Conservation (phyloP, 2,797 vertebrate species). For the Tokudaia muenninki region DNA sequence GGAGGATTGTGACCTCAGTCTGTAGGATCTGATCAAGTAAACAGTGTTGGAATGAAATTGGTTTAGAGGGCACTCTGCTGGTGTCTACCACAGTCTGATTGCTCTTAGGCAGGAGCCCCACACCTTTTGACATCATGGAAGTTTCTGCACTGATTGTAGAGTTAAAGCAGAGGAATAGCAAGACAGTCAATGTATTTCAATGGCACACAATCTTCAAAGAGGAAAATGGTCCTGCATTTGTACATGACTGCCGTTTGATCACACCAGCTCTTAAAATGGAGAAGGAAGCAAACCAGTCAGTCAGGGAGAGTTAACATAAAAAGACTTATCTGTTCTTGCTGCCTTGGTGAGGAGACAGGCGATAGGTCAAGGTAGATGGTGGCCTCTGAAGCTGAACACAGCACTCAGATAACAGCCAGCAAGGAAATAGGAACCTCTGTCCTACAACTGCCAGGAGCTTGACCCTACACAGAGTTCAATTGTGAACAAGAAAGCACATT, state of each 20-base stretch:
- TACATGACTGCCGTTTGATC: neutral
- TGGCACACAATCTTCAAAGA: neutral
- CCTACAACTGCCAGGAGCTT: neutral
- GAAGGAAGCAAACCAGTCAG: neutral
- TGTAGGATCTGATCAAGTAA: neutral
- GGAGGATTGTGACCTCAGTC: neutral
- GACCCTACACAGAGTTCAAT: neutral
- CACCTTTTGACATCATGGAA: neutral
- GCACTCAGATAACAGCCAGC: neutral
- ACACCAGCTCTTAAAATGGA: constrained; percentile 16
- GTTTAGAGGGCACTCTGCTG: neutral
- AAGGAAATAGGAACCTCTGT: neutral
- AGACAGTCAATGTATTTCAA: neutral
- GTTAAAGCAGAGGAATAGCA: neutral
- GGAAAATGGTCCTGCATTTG: neutral
- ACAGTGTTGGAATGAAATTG: neutral
- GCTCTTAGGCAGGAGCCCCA: neutral
- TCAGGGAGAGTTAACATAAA: neutral
- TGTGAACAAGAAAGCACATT: neutral
- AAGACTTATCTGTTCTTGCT: neutral
- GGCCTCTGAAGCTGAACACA: neutral
- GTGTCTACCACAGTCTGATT: too few relatives aligned
- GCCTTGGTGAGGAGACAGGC: neutral
- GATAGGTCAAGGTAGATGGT: neutral
- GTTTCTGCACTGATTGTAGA: neutral